phyloP scores from a whole-genome alignment of 2,113 vertebrate genomes.

The Chloropsis hardwickii region DNA sequence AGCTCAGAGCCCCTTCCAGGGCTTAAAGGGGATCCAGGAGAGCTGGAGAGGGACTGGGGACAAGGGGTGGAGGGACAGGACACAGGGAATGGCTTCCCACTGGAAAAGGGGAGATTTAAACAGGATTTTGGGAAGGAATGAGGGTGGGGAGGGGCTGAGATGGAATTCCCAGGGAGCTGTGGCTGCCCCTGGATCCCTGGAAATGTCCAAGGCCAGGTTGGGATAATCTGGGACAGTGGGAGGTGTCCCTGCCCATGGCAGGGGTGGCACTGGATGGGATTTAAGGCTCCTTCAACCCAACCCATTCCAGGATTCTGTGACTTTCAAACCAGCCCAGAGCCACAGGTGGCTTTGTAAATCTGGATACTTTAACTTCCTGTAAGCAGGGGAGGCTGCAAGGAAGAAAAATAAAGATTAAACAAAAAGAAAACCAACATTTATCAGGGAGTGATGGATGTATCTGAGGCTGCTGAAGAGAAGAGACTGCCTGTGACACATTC shows the following conservation, averaged over 20 bases:
- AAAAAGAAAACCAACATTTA: background rate
- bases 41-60: background rate
- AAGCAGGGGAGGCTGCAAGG: background rate
- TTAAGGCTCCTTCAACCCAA: background rate
- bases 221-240: rapidly evolving
- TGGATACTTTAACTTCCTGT: rapidly evolving
- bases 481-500: background rate
- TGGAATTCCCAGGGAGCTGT: background rate
- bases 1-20: background rate
- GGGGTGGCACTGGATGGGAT: background rate
- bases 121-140: background rate
- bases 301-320: background rate
- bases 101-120: background rate
- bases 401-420: background rate
- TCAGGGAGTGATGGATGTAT: rapidly evolving
- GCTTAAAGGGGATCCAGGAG: background rate
- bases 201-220: rapidly evolving
- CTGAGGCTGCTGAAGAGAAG: background rate
- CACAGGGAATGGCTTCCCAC: background rate
- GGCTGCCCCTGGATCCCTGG: background rate
- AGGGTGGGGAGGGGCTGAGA: rapidly evolving
- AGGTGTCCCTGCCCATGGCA: background rate
- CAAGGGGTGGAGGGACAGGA: background rate
- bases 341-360: background rate
- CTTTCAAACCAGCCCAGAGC: background rate